These are phyloP conservation scores for Epizoanthus fatuus DNA, from an alignment of 92 coral and sea anemone genomes.

Conservation along the genomic window DNA sequence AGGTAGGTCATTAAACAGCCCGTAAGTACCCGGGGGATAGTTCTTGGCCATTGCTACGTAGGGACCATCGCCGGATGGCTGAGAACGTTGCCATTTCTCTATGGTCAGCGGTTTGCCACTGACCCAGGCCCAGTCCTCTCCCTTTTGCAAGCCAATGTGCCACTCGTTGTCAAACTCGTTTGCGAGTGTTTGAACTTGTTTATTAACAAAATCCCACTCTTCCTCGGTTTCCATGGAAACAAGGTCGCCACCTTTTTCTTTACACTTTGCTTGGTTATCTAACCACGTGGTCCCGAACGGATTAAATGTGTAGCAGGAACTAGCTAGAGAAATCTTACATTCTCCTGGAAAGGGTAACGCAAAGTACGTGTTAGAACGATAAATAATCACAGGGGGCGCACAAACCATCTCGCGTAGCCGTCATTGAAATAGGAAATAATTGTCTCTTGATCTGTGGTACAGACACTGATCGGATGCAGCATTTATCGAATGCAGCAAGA, in stretches of 20 bases:
- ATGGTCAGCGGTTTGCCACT: conserved; percentile 59
- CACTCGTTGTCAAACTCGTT: background rate
- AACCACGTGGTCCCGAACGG: conserved; percentile 37
- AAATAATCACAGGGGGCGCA: background rate
- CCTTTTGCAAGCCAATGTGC: conserved; percentile 46
- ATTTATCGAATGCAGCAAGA: no score
- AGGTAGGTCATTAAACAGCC: conserved; percentile 62
- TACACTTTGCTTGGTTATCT: conserved; percentile 45
- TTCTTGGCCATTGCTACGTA: conserved; percentile 59
- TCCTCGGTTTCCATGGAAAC: conserved; percentile 68
- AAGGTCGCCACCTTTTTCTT: conserved; percentile 49
- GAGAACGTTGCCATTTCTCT: conserved; percentile 55
- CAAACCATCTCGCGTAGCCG: conserved; percentile 2
- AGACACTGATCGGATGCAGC: no score
- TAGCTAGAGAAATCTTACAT: conserved; percentile 9
- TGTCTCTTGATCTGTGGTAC: no score
- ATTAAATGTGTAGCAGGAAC: conserved; percentile 45
- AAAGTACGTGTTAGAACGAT: background rate
- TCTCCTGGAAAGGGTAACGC: background rate
- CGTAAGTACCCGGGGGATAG: conserved; percentile 50
- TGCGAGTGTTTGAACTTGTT: conserved; percentile 26
- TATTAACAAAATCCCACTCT: conserved; percentile 52
- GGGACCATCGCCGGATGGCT: conserved; percentile 71
- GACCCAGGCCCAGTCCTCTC: conserved; percentile 57
- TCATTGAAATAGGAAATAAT: no score